Base-by-base conservation (phyloP, 1,140 invertebrate species). In the Latrodectus geometricus region DNA sequence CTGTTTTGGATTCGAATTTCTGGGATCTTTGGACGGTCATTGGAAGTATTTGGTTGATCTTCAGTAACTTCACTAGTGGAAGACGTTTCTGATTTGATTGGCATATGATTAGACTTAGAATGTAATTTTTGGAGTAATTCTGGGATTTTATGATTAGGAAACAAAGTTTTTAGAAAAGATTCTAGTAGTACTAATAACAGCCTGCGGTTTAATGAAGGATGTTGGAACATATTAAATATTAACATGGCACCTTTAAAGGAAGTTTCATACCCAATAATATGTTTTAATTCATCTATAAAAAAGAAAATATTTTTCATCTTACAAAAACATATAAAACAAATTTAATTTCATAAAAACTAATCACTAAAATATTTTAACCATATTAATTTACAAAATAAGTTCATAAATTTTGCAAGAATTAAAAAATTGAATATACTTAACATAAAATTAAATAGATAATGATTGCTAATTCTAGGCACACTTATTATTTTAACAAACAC, bases 251-350 rank as follows among this genome's bases (percentile, higher is more conserved):
- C 97, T 81, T 94, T 93, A 49, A 95, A 92, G 7, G 96, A 96
- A 9, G 97, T 97, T 89, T 98, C 96, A 88, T 95, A 95, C 0
- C 97, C 97, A 88, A 98, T 95, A 89, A 98, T 95, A 90, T 96
- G 95, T 89, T 96, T 95, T 74, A 99, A 91, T 91, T 99, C 96
- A 92, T 98, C 97, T 93, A 93, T 89, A 90, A 56, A n/a, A 54
- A 21, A 23, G 17, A 35, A 35, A 35, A 35, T 35, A 35, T 35
- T 35, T 35, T 35, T 35, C 35, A 1, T 35, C 35, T 35, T 35
- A 3, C 35, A 35, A 1, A 35, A 35, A 35, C 35, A 35, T 35
- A 35, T 35, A 35, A 35, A 35, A 35, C 35, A 35, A 35, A 35
- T 35, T 35, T 35, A 5, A 35, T 35, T 35, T 5, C 5, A 35